Evolutionary conservation across 2,113 vertebrate genomes (phyloP).

Genomic region (Naja naja): DNA sequence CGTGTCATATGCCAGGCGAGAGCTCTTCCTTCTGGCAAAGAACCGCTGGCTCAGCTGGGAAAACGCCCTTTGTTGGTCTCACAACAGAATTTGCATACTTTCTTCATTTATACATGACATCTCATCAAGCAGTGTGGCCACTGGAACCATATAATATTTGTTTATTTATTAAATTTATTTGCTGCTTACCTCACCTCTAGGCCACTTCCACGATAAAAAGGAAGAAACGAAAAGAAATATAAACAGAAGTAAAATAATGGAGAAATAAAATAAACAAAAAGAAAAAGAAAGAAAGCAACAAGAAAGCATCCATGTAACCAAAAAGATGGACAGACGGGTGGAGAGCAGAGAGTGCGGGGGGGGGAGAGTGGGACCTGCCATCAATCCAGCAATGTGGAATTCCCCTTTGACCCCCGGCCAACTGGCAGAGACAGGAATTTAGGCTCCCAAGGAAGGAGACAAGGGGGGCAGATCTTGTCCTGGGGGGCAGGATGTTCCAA

Average conservation of each 20-base stretch:
- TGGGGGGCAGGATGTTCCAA: background rate
- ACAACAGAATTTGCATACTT: background rate
- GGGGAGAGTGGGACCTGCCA: background rate
- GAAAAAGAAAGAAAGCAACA: too few species aligned
- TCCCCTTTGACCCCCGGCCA: background rate
- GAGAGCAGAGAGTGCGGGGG: background rate
- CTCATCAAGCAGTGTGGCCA: background rate
- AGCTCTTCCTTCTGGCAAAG: background rate
- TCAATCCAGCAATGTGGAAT: background rate
- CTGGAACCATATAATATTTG: background rate
- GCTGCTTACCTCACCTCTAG: background rate
- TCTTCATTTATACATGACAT: background rate
- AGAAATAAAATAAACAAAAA: background rate
- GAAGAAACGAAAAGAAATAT: too few species aligned
- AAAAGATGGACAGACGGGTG: background rate
- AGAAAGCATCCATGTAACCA: background rate
- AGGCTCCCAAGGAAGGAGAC: background rate
- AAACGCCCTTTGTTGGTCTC: background rate
- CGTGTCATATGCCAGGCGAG: background rate
- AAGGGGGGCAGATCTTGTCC: background rate
- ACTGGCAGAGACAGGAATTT: background rate
- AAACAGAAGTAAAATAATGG: background rate
- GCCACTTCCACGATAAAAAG: background rate
- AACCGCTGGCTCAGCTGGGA: background rate
- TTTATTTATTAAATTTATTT: background rate